Evolutionary conservation across 1,140 invertebrate genomes (phyloP), one percentile per base, ranked within the genome.

Genomic region (Leptopilina clavipes): DNA sequence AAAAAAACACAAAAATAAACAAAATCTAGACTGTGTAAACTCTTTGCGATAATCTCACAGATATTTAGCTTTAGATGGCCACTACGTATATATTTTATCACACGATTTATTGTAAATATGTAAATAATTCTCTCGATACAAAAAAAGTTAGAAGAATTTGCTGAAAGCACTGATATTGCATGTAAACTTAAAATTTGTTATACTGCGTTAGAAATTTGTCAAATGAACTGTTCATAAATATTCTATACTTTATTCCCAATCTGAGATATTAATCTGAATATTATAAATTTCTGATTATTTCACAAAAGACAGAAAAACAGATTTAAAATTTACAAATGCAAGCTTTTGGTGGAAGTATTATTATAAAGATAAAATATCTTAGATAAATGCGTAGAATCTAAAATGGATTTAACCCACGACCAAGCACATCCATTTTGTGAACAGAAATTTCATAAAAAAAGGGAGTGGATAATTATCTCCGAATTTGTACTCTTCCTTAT

Each of bases 71-170:
- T 77, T 83, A 79, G 74, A 79, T 78, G 65, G 81, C 79, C 59
- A 76, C 76, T 43, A 84, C 25, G 25, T 85, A 84, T n/a, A n/a
- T 84, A 82, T 82, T 84, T 84, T 84, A 84, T 81, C 82, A 84
- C 56, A 83, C 73, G 73, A 71, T 73, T 76, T 71, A 70, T 19
- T 85, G 84, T 85, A 85, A 70, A 85, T 85, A 85, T 85, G 83
- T 85, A 84, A 80, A 80, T 80, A 76, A 81, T 79, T 78, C 17
- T 73, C 37, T 48, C 19, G 25, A 25, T 7, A 72, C 31, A 11
- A 40, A 40, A 40, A 9, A 40, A 40, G 8, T 40, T 70, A 73
- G 43, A 71, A 75, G 19, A 40, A 40, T 65, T 72, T 72, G 25
- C 65, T 65, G 18, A 37, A 52, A 44, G 43, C 59, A 25, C 59